Percentiles rank a stretch among this genome's conserved stretches.
These are phyloP conservation scores for Apodemia mormo DNA, from an alignment of 2,888 invertebrate genomes.

Conservation along the genomic window DNA sequence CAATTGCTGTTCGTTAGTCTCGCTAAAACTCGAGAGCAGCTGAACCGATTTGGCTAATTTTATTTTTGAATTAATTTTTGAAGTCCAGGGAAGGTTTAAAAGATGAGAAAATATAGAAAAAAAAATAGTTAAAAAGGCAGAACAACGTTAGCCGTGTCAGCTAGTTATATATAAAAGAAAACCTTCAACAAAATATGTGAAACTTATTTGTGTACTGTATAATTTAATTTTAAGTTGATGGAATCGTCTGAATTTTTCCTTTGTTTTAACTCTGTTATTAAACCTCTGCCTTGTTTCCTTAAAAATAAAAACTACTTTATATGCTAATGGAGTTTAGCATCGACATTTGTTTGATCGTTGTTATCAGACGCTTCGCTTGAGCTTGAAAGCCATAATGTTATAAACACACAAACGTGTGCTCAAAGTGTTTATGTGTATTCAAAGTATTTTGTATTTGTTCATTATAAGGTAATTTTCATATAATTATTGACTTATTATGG, in stretches of 20 bases:
- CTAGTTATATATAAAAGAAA: too few species aligned
- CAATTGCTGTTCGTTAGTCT: too few species aligned
- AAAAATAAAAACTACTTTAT: slow-evolving; percentile 37
- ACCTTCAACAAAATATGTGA: neutral
- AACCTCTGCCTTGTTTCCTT: slow-evolving; percentile 22
- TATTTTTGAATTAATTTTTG: too few species aligned
- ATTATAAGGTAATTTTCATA: too few species aligned
- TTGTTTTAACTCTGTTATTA: slow-evolving; percentile 11
- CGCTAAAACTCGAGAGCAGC: too few species aligned
- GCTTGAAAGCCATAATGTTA: neutral
- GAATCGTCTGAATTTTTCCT: neutral
- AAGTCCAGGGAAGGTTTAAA: too few species aligned
- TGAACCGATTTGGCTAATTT: too few species aligned
- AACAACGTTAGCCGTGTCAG: too few species aligned
- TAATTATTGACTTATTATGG: too few species aligned
- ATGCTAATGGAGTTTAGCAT: slow-evolving; percentile 40
- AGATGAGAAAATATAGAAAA: too few species aligned
- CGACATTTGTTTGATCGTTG: slow-evolving; percentile 32
- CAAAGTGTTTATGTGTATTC: neutral
- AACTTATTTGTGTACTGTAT: neutral
- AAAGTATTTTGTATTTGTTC: too few species aligned
- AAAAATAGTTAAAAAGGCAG: too few species aligned
- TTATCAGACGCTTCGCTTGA: slow-evolving; percentile 1
- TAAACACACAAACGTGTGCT: neutral
- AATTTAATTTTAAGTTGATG: neutral